Conservation (phyloP, 2,113 vertebrate genomes). For the Syngnathus typhle region DNA sequence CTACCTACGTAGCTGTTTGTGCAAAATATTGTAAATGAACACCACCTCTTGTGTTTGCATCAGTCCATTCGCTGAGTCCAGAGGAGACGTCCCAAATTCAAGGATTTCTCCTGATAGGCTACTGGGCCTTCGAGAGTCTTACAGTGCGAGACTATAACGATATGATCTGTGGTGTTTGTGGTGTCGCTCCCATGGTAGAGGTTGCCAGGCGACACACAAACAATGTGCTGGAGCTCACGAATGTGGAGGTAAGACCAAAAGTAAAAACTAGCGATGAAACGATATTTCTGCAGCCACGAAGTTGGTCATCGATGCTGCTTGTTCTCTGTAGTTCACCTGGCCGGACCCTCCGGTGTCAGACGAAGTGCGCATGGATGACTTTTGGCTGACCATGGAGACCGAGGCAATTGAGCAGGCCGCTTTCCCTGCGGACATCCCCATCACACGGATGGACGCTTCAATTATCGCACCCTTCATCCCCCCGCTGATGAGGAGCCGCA, state of each 20-base stretch:
- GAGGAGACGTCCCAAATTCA: slow-evolving; percentile 76
- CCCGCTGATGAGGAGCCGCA: slow-evolving; percentile 83
- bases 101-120: slow-evolving; percentile 88
- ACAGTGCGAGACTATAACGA: slow-evolving; percentile 96
- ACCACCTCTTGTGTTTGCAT: neutral
- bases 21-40: neutral
- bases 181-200: slow-evolving; percentile 90
- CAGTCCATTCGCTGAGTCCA: slow-evolving; percentile 76
- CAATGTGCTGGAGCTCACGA: slow-evolving; percentile 83
- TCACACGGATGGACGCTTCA: slow-evolving; percentile 93
- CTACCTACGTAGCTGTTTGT: neutral
- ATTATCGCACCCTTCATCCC: slow-evolving; percentile 95
- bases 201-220: slow-evolving; percentile 79
- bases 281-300: neutral
- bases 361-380: slow-evolving; percentile 93
- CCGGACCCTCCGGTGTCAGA: slow-evolving; percentile 81
- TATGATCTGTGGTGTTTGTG: slow-evolving; percentile 98
- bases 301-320: neutral
- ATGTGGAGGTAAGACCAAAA: slow-evolving; percentile 77
- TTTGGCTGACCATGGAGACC: slow-evolving; percentile 95
- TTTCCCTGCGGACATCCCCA: slow-evolving; percentile 87
- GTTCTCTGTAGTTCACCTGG: slow-evolving; percentile 85
- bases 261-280: neutral
- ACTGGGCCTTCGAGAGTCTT: slow-evolving; percentile 96
- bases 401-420: slow-evolving; percentile 92